These are phyloP conservation scores for Phodopus roborovskii DNA, from an alignment of 2,113 vertebrate species.

Conservation along the genomic window DNA sequence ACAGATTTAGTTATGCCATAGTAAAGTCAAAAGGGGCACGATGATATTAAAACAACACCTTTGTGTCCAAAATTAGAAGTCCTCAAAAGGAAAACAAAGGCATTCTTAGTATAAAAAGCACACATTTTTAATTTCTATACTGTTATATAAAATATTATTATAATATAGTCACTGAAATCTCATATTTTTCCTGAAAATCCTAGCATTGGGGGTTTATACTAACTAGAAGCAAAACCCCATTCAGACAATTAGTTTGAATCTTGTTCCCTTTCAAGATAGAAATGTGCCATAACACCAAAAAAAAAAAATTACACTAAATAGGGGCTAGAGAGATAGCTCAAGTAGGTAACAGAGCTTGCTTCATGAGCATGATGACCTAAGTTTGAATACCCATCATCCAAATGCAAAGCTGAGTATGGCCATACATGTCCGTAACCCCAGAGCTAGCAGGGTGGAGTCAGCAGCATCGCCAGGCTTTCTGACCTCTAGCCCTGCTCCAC, in stretches of 20 bases:
- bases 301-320: neutral
- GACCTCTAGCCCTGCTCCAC: neutral
- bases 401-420: neutral
- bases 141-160: neutral
- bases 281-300: constrained; percentile 3
- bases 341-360: neutral
- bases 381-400: neutral
- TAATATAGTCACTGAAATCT: constrained; percentile 9
- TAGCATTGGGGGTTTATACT: neutral
- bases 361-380: neutral
- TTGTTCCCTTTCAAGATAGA: neutral
- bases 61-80: constrained; percentile 13
- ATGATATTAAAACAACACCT: neutral
- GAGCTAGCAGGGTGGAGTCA: neutral
- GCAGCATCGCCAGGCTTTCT: too few relatives aligned
- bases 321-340: neutral
- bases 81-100: neutral
- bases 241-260: neutral
- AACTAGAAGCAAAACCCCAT: constrained; percentile 39
- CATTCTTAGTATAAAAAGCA: neutral
- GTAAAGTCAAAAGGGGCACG: neutral
- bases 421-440: neutral
- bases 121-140: constrained; percentile 3
- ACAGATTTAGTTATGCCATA: neutral
- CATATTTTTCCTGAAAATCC: neutral